These are phyloP conservation scores for Muntiacus reevesi DNA, from an alignment of 2,113 vertebrate genomes.

Conservation along the genomic window DNA sequence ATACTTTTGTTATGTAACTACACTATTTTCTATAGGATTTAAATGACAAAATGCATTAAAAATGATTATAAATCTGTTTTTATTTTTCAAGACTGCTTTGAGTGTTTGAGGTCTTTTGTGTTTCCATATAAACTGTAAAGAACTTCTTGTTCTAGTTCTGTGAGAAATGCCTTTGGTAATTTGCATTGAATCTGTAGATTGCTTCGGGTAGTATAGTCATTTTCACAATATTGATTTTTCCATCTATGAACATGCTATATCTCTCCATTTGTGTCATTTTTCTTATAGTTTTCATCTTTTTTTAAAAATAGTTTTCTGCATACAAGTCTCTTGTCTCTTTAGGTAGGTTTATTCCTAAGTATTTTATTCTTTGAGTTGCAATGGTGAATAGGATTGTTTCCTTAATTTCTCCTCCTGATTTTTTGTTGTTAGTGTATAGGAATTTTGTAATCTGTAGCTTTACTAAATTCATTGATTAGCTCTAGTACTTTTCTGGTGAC, in stretches of 20 bases:
- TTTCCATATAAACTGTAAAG: background rate
- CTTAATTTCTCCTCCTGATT: background rate
- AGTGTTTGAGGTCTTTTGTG: background rate
- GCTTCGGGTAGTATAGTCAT: background rate
- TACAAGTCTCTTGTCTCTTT: background rate
- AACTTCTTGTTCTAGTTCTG: background rate
- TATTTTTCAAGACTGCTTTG: background rate
- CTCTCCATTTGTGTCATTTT: background rate
- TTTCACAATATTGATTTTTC: background rate
- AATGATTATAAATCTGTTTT: background rate
- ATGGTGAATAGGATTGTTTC: background rate
- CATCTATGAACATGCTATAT: background rate
- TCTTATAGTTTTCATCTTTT: background rate
- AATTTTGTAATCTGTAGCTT: background rate
- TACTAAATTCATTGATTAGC: background rate
- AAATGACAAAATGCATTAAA: background rate
- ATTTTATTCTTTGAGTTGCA: background rate
- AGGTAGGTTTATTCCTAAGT: background rate
- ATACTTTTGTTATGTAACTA: background rate
- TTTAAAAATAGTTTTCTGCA: background rate
- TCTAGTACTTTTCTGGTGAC: background rate
- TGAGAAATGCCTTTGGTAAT: background rate
- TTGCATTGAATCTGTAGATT: background rate
- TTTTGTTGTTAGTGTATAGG: background rate
- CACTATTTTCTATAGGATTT: background rate